Conservation (phyloP, 2,888 invertebrate genomes). For the Amphipoea lucens region DNA sequence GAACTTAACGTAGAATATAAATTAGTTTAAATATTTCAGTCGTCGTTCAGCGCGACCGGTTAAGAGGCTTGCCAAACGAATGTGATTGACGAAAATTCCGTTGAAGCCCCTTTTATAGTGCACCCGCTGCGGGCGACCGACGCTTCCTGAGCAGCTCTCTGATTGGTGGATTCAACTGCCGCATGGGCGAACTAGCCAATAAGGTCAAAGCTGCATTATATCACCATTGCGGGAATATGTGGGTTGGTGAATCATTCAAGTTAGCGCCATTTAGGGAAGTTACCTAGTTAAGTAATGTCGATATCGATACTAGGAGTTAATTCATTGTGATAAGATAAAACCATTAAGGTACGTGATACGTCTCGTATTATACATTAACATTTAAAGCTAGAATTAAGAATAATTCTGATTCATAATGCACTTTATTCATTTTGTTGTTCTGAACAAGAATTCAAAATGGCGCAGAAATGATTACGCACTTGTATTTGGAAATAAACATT, state of each 20-base stretch:
- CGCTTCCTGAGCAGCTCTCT: constrained; percentile 81
- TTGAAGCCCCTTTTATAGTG: constrained; percentile 90
- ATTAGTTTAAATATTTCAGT: constrained; percentile 84
- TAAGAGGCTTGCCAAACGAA: constrained; percentile 93
- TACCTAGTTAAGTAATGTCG: constrained; percentile 42
- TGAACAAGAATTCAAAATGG: not conserved
- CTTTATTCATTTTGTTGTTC: not conserved
- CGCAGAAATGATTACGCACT: not conserved
- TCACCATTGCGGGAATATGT: constrained; percentile 89
- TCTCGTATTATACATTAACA: not conserved
- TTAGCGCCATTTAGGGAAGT: constrained; percentile 70
- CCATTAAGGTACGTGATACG: not conserved
- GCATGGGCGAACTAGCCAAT: constrained; percentile 88
- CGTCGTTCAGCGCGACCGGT: constrained; percentile 91
- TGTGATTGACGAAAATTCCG: constrained; percentile 86
- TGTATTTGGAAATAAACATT: constrained; percentile 20
- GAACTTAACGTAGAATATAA: constrained; percentile 87
- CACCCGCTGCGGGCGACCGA: constrained; percentile 86
- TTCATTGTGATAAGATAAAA: not conserved
- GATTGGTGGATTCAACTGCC: constrained; percentile 87
- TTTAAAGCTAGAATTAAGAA: not conserved
- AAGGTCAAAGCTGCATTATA: constrained; percentile 84
- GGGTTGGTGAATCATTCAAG: constrained; percentile 82
- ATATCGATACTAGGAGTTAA: constrained; percentile 37
- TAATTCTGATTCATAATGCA: no score